Conservation (phyloP, 2,888 invertebrate genomes). For the Carterocephalus palaemon region DNA sequence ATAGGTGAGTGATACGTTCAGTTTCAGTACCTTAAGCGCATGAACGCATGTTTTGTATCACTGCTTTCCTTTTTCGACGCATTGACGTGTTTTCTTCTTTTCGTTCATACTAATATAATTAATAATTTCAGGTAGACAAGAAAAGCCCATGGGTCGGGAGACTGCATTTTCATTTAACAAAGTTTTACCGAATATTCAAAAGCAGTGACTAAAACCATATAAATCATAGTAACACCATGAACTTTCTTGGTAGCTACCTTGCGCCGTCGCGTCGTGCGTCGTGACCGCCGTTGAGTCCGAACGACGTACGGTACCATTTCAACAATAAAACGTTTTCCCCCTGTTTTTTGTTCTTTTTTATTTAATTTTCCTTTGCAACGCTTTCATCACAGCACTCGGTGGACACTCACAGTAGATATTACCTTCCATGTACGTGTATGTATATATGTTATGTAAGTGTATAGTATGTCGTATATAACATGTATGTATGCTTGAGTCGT, state of each 20-base stretch:
- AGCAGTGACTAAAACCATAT: slow-evolving; percentile 57
- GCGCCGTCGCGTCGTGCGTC: slow-evolving; percentile 23
- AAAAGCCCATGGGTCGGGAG: slow-evolving; percentile 75
- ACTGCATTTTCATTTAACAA: slow-evolving; percentile 69
- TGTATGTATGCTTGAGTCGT: slow-evolving; percentile 62
- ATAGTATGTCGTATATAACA: slow-evolving; percentile 52
- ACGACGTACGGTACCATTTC: slow-evolving; percentile 34
- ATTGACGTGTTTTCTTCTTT: slow-evolving; percentile 54
- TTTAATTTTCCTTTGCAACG: slow-evolving; percentile 68
- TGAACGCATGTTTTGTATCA: slow-evolving; percentile 52
- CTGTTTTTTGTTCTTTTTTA: slow-evolving; percentile 66
- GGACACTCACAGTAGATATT: slow-evolving; percentile 72
- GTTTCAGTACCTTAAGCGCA: slow-evolving; percentile 40
- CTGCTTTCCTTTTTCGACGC: slow-evolving; percentile 54
- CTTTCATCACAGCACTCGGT: slow-evolving; percentile 78
- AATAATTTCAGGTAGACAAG: slow-evolving; percentile 77
- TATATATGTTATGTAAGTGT: slow-evolving; percentile 34
- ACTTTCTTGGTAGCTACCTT: slow-evolving; percentile 31
- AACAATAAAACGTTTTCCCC: slow-evolving; percentile 67
- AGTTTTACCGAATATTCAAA: slow-evolving; percentile 51
- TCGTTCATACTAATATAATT: slow-evolving; percentile 78
- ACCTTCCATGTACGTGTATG: slow-evolving; percentile 38
- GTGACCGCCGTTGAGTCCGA: slow-evolving; percentile 22
- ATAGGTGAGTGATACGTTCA: slow-evolving; percentile 48
- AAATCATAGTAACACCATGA: slow-evolving; percentile 51